These are phyloP conservation scores for Microcebus ravelobensis DNA, from an alignment of 2,113 vertebrate genomes.

Conservation along the genomic window DNA sequence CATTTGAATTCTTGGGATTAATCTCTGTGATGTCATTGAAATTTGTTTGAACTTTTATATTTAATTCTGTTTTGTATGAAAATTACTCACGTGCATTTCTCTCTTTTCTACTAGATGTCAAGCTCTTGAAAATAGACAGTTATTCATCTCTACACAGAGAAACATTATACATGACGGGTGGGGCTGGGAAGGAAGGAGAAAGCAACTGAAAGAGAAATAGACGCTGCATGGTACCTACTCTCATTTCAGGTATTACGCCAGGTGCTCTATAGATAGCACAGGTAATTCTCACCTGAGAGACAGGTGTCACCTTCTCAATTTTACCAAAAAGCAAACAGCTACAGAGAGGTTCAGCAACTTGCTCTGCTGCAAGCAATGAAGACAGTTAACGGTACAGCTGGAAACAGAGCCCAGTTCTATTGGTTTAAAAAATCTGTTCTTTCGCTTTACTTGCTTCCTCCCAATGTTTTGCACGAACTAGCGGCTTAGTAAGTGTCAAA, in stretches of 20 bases:
- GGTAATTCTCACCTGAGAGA: neutral
- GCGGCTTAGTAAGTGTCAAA: conserved; percentile 15
- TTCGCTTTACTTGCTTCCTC: neutral
- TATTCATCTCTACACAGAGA: neutral
- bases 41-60: neutral
- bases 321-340: neutral
- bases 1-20: neutral
- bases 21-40: neutral
- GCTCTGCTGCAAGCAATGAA: neutral
- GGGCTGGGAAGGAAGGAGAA: neutral
- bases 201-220: neutral
- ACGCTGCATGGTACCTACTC: fast-evolving
- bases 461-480: neutral
- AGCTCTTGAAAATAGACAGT: neutral
- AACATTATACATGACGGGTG: neutral
- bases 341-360: neutral
- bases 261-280: neutral
- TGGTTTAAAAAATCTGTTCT: neutral
- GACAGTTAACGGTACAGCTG: neutral
- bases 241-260: neutral
- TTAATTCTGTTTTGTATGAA: neutral
- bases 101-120: neutral
- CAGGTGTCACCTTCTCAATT: neutral
- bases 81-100: neutral
- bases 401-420: neutral